Conservation (phyloP, 2,113 vertebrate genomes). For the Sylvia atricapilla region DNA sequence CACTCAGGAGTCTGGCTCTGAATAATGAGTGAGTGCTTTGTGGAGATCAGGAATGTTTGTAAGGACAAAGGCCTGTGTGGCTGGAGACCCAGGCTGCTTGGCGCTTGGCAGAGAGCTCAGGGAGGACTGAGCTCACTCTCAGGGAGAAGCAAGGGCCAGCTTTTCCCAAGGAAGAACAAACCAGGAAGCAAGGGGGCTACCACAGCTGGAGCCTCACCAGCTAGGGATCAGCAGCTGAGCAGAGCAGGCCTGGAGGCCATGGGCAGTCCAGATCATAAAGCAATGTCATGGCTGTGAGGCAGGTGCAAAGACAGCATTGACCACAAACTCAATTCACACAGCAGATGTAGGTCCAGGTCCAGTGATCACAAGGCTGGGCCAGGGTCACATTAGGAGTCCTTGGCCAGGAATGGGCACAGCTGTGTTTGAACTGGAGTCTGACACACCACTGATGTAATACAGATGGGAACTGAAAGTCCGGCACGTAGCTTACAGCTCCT, state of each 20-base stretch:
- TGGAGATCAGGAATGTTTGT: not conserved
- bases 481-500: not conserved
- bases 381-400: not conserved
- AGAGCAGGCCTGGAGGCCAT: not conserved
- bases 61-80: not conserved
- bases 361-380: not conserved
- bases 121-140: not conserved
- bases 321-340: not conserved
- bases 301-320: not conserved
- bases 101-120: not conserved
- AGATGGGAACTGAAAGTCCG: not conserved
- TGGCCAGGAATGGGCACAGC: not conserved
- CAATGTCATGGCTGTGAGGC: not conserved
- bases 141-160: not conserved
- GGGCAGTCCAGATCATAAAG: not conserved
- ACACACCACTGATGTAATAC: not conserved
- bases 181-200: not conserved
- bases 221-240: not conserved
- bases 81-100: fast-evolving
- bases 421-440: conserved; percentile 10
- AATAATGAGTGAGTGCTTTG: not conserved
- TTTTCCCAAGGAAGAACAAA: not conserved
- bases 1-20: not conserved
- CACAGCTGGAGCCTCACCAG: not conserved
- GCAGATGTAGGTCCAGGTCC: not conserved